Percentiles rank a stretch among this genome's conserved stretches.
These are phyloP conservation scores for Archegozetes longisetosus DNA, from an alignment of 1,140 invertebrate genomes.

Conservation along the genomic window DNA sequence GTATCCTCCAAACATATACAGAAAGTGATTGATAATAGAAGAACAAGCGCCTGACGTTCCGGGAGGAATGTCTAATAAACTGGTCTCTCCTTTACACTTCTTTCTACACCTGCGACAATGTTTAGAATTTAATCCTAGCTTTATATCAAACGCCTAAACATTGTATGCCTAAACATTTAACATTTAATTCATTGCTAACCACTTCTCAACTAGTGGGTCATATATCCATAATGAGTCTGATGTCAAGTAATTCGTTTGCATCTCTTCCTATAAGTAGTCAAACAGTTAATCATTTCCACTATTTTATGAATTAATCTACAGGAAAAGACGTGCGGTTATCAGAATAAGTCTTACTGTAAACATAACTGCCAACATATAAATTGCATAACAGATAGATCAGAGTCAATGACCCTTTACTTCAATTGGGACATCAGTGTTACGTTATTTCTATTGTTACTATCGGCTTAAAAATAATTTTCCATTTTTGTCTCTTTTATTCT, in stretches of 20 bases:
- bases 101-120: constrained; percentile 19
- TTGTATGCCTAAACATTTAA: background rate
- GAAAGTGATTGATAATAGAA: constrained; percentile 25
- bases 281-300: background rate
- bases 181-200: constrained; percentile 20
- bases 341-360: background rate
- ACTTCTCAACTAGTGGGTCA: constrained; percentile 26
- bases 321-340: constrained; percentile 11
- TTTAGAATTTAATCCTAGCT: constrained; percentile 15
- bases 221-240: constrained; percentile 27
- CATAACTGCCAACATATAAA: background rate
- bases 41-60: constrained; percentile 29
- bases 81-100: constrained; percentile 14
- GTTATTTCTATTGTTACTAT: too few species aligned
- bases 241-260: constrained; percentile 20
- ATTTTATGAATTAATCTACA: background rate
- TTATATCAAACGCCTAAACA: constrained; percentile 9
- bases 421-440: background rate
- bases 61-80: constrained; percentile 21
- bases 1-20: constrained; percentile 34
- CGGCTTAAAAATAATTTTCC: too few species aligned
- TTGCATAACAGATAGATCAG: background rate
- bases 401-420: background rate
- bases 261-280: constrained; percentile 4
- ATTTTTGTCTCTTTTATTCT: too few species aligned